Evolutionary conservation across 2,888 invertebrate species (phyloP), one percentile per base, ranked within the genome.

Genomic region (Doris montereyensis): DNA sequence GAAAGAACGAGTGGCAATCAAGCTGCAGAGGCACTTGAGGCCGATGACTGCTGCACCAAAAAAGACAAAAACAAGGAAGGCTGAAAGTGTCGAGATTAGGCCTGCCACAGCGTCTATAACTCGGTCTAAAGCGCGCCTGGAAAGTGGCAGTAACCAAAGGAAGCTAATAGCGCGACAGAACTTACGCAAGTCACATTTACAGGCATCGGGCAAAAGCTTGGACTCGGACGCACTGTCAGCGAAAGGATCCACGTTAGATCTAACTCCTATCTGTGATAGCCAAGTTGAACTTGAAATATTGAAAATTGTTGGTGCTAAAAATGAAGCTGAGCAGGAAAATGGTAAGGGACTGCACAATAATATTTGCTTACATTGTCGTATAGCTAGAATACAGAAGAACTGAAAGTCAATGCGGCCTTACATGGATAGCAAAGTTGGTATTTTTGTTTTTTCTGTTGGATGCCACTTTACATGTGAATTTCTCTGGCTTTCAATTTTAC

Each of bases 21-120:
- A 74, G 26, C 1, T 74, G 57, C 74, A 74, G 74, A 74, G 74
- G 58, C 74, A 74, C 60, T 60, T 74, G 4, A 21, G 74, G 74
- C 74, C 74, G 26, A 57, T 74, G n/a, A 71, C 71, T n/a, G 71
- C 71, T 71, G 35, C 71, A 5, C 71, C 71, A 35, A 32, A 71
- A 35, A 71, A 71, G 35, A n/a, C 35, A 2, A 32, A 35, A 35
- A 5, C n/a, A n/a, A 17, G n/a, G 4, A 10, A 5, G 13, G n/a
- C 71, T 13, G 35, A 71, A 34, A 8, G 5, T 17, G 24, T 3
- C 21, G 71, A 35, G 2, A 8, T 35, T 24, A 32, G 71, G 21
- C 71, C 71, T 13, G 71, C 10, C 17, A 71, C 71, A 71, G 71
- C 71, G 13, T 24, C 34, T 35, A 35, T 24, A 8, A 21, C 28